These are phyloP conservation scores for Sapayoa aenigma DNA, from an alignment of 2,113 vertebrate genomes.

Conservation along the genomic window DNA sequence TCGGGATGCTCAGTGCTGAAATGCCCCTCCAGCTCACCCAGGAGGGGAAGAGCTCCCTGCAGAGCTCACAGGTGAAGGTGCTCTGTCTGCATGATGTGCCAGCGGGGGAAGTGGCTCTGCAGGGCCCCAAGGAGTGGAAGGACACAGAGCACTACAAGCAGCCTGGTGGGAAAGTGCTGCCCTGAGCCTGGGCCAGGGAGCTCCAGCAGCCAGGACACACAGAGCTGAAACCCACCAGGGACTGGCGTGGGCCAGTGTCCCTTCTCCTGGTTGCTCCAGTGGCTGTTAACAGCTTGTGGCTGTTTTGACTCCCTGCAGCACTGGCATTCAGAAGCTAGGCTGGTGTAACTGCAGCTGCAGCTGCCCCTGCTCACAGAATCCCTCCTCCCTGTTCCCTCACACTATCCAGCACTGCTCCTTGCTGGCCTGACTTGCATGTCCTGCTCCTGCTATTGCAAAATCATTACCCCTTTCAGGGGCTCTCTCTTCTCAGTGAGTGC, in stretches of 20 bases:
- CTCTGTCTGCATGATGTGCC: constrained; percentile 71
- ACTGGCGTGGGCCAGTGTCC: not conserved
- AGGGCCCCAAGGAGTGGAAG: constrained; percentile 74
- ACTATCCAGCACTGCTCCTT: not conserved
- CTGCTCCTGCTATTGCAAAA: not conserved
- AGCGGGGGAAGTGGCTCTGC: constrained; percentile 74
- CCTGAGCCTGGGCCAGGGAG: not conserved
- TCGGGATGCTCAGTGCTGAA: constrained; percentile 77
- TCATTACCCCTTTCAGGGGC: not conserved
- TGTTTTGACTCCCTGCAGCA: not conserved
- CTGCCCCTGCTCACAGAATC: not conserved
- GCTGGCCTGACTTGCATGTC: not conserved
- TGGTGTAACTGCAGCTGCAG: not conserved
- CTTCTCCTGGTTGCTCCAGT: not conserved
- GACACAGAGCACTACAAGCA: constrained; percentile 73
- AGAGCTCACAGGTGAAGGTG: constrained; percentile 77
- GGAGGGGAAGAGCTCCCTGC: constrained; percentile 73
- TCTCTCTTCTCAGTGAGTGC: not conserved
- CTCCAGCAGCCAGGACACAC: not conserved
- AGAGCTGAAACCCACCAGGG: not conserved
- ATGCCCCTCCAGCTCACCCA: constrained; percentile 78
- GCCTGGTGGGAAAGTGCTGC: not conserved
- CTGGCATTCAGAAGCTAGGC: not conserved
- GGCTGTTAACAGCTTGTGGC: no score
- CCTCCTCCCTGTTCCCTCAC: not conserved